phyloP scores from a whole-genome alignment of 2,113 vertebrate genomes.

The Pseudopipra pipra region DNA sequence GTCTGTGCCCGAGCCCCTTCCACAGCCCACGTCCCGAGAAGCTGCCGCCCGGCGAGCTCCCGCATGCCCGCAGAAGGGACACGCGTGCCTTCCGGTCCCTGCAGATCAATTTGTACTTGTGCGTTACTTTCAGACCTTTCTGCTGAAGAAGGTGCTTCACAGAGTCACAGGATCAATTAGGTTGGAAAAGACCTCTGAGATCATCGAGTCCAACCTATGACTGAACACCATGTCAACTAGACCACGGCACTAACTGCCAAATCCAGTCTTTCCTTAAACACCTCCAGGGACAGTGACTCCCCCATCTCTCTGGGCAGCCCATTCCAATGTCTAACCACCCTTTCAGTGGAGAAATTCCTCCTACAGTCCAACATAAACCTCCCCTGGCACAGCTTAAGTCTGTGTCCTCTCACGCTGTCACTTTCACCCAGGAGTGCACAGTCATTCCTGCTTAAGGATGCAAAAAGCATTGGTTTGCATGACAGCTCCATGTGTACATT shows the following conservation, averaged over 20 bases:
- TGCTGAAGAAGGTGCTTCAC: background rate
- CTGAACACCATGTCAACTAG: background rate
- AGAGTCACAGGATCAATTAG: background rate
- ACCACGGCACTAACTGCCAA: no score
- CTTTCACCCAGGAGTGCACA: background rate
- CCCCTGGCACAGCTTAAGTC: background rate
- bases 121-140: no score
- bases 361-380: background rate
- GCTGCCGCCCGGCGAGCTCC: rapidly evolving
- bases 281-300: rapidly evolving
- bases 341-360: background rate
- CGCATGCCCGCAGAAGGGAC: rapidly evolving
- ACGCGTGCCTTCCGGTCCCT: no score
- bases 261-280: background rate
- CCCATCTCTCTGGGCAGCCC: background rate
- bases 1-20: rapidly evolving
- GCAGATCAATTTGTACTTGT: rapidly evolving
- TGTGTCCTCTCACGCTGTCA: rapidly evolving
- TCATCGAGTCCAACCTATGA: background rate
- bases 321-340: no score
- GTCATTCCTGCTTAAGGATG: background rate
- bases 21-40: rapidly evolving
- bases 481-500: rapidly evolving
- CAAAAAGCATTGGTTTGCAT: background rate
- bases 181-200: background rate